Conservation (phyloP, 2,113 vertebrate genomes). For the Acanthisitta chloris region DNA sequence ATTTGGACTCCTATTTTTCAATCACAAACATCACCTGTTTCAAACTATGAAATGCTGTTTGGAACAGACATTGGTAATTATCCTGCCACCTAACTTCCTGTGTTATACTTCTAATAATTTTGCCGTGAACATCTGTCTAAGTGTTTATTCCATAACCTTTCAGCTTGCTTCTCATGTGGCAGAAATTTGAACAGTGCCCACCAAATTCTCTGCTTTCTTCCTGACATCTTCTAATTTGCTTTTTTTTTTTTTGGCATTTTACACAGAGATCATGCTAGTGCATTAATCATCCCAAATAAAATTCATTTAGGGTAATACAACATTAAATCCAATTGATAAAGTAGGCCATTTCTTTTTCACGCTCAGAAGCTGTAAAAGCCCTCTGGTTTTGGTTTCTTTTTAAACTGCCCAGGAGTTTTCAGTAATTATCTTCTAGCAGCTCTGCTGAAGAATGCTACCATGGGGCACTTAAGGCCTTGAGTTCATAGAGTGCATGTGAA, state of each 20-base stretch:
- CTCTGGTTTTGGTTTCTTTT: neutral
- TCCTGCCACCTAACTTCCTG: neutral
- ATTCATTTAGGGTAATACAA: neutral
- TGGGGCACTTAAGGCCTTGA: neutral
- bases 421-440: neutral
- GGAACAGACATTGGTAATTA: accelerated
- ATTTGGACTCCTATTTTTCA: neutral
- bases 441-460: neutral
- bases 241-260: neutral
- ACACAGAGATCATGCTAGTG: neutral
- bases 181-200: neutral
- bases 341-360: neutral
- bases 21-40: neutral
- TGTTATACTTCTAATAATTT: neutral
- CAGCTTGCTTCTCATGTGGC: neutral
- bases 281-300: neutral
- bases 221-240: neutral
- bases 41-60: neutral
- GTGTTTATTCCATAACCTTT: neutral
- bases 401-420: neutral
- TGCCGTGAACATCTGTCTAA: neutral
- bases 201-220: neutral
- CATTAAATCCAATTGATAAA: neutral
- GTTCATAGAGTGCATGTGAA: neutral
- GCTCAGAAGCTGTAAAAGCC: neutral